Evolutionary conservation across 2,113 vertebrate genomes (phyloP), one percentile per base, ranked within the genome.

Genomic region (Thunnus maccoyii): DNA sequence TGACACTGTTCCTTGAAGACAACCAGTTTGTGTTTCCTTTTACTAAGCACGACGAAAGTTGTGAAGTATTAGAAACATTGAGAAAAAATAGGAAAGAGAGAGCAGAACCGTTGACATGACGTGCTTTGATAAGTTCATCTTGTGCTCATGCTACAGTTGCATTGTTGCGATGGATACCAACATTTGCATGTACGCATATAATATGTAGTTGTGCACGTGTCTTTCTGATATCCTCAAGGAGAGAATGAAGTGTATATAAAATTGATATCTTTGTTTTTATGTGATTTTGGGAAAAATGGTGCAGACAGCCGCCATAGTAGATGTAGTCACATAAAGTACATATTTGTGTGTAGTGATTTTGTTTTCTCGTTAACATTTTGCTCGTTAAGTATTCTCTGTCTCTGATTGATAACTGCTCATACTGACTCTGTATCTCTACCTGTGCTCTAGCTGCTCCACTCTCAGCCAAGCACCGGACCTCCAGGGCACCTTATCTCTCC

Each of bases 261-360:
- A 36, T 8, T 32, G n/a, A 81, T 84, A 76, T 75, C 73, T 72
- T 79, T 70, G 93, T 94, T 94, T 95, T 95, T 93, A 94, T 95
- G 94, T 94, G 93, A 95, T 95, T 96, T 96, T 94, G 83, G 67
- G 82, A 89, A 94, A 95, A 95, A 94, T 73, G 56, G 89, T 92
- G 93, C 87, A 94, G 94, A 94, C 77, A 72, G 74, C 87, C 67
- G 20, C 78, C 30, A 32, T 41, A 41, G 36, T 75, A 52, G 69
- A 67, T 69, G 74, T 66, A 75, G 71, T 65, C 55, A 75, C 64
- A 76, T 6, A 72, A 16, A 48, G 13, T 46, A 48, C 41, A 78
- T 63, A 61, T 55, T 62, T 75, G 13, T 76, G 32, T 68, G 30
- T 62, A 44, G 51, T 64, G 66, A 62, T 66, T 51, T 54, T 18